Evolutionary conservation across 2,113 vertebrate species (phyloP).

Genomic region (Myotis lucifugus): DNA sequence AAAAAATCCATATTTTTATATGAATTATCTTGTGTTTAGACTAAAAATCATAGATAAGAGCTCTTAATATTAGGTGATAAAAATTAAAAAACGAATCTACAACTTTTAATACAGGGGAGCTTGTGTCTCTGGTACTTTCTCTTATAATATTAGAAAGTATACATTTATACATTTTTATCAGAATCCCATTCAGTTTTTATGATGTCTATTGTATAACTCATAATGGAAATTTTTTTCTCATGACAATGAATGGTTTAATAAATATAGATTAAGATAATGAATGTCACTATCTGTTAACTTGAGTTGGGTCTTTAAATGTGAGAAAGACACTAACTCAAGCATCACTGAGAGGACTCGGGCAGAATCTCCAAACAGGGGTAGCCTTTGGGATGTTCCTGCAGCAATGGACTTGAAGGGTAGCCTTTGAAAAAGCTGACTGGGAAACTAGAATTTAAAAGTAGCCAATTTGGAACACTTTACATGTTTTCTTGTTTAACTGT

Average conservation of each 20-base stretch:
- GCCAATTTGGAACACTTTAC: background rate
- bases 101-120: background rate
- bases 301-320: background rate
- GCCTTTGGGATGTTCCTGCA: background rate
- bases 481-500: background rate
- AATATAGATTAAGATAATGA: background rate
- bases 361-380: background rate
- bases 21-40: background rate
- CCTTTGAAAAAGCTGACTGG: background rate
- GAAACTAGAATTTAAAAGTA: background rate
- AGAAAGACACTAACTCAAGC: background rate
- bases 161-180: constrained; percentile 30
- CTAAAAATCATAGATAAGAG: constrained; percentile 20
- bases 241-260: background rate
- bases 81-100: constrained; percentile 16
- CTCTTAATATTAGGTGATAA: background rate
- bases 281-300: background rate
- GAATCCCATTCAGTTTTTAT: background rate
- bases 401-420: background rate
- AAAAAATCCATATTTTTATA: constrained; percentile 19
- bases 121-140: background rate
- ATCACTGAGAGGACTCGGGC: background rate
- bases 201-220: background rate
- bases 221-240: background rate
- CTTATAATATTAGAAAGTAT: background rate